Evolutionary conservation across 2,888 invertebrate species (phyloP).

Genomic region (Limnephilus auricula): DNA sequence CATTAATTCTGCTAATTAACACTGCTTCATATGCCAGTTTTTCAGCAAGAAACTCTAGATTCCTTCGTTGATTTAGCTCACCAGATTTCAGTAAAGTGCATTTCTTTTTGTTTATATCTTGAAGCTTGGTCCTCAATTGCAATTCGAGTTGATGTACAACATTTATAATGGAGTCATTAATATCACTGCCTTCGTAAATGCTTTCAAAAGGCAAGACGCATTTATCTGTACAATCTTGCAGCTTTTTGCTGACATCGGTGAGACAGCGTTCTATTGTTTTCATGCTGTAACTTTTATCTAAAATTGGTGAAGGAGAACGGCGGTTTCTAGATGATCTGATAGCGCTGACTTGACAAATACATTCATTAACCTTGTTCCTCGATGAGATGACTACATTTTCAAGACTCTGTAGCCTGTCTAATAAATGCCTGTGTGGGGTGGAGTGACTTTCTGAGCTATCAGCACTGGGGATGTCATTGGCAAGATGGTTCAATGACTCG

Average conservation of each 20-base stretch:
- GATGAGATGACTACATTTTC: constrained; percentile 81
- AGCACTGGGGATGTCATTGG: constrained; percentile 72
- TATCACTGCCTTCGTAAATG: constrained; percentile 69
- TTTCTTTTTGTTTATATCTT: constrained; percentile 83
- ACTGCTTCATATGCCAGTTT: constrained; percentile 89
- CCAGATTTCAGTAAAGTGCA: constrained; percentile 82
- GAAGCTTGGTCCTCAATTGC: constrained; percentile 83
- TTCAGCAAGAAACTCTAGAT: constrained; percentile 86
- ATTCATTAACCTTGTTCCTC: constrained; percentile 83
- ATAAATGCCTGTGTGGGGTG: constrained; percentile 77
- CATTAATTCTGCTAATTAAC: constrained; percentile 82
- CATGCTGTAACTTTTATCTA: constrained; percentile 81
- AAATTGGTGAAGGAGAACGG: constrained; percentile 81
- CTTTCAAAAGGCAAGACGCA: constrained; percentile 78
- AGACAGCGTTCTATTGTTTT: constrained; percentile 82
- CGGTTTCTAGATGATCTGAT: constrained; percentile 81
- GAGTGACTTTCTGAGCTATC: constrained; percentile 71
- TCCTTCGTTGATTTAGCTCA: constrained; percentile 82
- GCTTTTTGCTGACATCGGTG: constrained; percentile 80
- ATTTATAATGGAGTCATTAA: constrained; percentile 77
- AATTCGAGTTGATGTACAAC: constrained; percentile 82
- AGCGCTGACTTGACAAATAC: constrained; percentile 81
- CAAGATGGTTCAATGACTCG: constrained; percentile 77
- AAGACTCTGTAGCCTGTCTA: constrained; percentile 79
- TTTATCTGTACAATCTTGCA: constrained; percentile 79